phyloP scores from a whole-genome alignment of 2,797 vertebrate genomes.

The Chrosomus eos region DNA sequence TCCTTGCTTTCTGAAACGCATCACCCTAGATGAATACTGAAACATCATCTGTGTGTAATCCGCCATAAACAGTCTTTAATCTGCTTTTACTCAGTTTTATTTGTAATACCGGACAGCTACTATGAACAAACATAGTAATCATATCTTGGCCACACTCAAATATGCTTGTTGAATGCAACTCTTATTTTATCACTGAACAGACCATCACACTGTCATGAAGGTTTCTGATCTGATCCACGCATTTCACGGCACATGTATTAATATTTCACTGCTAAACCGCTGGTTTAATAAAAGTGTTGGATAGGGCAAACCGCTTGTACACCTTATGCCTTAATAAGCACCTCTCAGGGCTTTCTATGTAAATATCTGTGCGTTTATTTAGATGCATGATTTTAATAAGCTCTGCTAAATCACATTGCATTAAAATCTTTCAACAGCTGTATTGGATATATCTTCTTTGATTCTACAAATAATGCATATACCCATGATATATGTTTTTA shows the following conservation, averaged over 20 bases:
- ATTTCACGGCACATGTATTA: neutral
- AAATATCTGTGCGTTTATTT: neutral
- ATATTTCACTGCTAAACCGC: neutral
- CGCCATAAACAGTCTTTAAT: neutral
- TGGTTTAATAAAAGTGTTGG: neutral
- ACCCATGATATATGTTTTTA: neutral
- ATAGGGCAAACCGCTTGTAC: neutral
- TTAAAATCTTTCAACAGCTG: neutral
- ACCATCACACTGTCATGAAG: conserved; percentile 1
- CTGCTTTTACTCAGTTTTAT: neutral
- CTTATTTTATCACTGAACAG: neutral
- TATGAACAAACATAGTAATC: neutral
- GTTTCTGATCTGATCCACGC: neutral
- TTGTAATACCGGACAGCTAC: neutral
- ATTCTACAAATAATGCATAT: neutral
- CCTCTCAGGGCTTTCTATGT: conserved; percentile 6
- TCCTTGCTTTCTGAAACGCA: neutral
- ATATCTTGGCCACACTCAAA: neutral
- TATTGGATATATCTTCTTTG: neutral
- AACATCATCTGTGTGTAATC: neutral
- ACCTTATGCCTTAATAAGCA: conserved; percentile 25
- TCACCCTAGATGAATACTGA: neutral
- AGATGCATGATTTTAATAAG: conserved; percentile 6
- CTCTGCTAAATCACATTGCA: neutral
- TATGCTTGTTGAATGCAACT: neutral